phyloP scores from a whole-genome alignment of 2,888 invertebrate genomes.

The Celastrina argiolus region DNA sequence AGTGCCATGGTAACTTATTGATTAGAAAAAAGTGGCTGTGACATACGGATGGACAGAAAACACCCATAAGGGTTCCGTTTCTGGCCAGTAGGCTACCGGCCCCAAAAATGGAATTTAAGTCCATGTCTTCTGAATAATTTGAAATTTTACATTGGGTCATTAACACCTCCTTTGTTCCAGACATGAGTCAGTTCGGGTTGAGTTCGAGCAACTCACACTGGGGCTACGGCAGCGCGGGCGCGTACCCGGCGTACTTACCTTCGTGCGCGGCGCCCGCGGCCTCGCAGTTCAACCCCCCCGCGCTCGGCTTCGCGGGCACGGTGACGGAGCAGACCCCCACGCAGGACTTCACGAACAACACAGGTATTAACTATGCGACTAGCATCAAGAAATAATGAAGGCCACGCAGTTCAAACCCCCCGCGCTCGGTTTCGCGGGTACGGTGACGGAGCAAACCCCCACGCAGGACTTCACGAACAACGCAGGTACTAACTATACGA shows the following conservation, averaged over 20 bases:
- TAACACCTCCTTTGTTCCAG: conserved; percentile 56
- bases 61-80: too few species aligned
- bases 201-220: conserved; percentile 91
- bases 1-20: too few species aligned
- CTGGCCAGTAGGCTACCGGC: too few species aligned
- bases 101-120: too few species aligned
- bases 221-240: conserved; percentile 91
- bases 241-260: conserved; percentile 91
- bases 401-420: conserved; percentile 85
- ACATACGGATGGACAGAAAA: too few species aligned
- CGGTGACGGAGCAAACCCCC: conserved; percentile 80
- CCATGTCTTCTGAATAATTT: too few species aligned
- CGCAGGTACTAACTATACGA: conserved; percentile 55
- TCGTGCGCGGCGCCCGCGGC: conserved; percentile 86
- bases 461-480: conserved; percentile 79
- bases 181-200: conserved; percentile 91
- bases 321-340: conserved; percentile 80
- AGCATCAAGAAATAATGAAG: too few species aligned
- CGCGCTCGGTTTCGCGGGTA: conserved; percentile 83
- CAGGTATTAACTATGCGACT: too few species aligned
- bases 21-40: too few species aligned
- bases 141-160: too few species aligned
- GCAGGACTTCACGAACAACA: conserved; percentile 79
- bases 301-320: conserved; percentile 83
- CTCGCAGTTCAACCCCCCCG: conserved; percentile 85